A percentile compares a stretch with the other conserved stretches of the same genome.
These are phyloP conservation scores for Zaprionus lineosus DNA, from an alignment of 2,888 invertebrate genomes.

Conservation along the genomic window DNA sequence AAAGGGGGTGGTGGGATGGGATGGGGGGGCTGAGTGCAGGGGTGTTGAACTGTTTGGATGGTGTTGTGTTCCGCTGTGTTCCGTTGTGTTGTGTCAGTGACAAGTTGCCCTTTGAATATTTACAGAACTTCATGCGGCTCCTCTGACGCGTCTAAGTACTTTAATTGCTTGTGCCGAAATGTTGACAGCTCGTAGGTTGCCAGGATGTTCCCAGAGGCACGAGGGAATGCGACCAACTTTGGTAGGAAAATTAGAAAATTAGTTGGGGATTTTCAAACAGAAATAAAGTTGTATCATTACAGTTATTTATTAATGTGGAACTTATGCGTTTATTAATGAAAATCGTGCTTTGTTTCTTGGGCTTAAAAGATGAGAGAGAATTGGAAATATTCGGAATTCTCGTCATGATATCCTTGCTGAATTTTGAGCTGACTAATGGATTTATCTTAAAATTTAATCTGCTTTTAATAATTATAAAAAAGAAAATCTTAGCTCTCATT, in stretches of 20 bases:
- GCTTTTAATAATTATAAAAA: too few relatives aligned
- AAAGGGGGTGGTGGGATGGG: not conserved
- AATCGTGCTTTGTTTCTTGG: too few relatives aligned
- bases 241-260: not conserved
- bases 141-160: slow-evolving; percentile 54
- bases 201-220: not conserved
- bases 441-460: too few relatives aligned
- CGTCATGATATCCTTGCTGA: too few relatives aligned
- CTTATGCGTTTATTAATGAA: too few relatives aligned
- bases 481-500: too few relatives aligned
- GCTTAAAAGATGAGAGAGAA: too few relatives aligned
- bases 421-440: too few relatives aligned
- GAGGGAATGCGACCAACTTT: not conserved
- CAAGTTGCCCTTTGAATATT: slow-evolving; percentile 68
- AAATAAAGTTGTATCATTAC: too few relatives aligned
- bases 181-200: slow-evolving; percentile 22
- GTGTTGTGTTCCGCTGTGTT: not conserved
- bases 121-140: slow-evolving; percentile 30
- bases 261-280: too few relatives aligned
- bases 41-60: not conserved
- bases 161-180: slow-evolving; percentile 64
- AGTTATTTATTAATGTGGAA: too few relatives aligned
- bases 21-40: not conserved
- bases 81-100: slow-evolving; percentile 47
- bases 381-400: too few relatives aligned